These are phyloP conservation scores for Amphiprion ocellaris DNA, from an alignment of 2,113 vertebrate genomes.

Conservation along the genomic window DNA sequence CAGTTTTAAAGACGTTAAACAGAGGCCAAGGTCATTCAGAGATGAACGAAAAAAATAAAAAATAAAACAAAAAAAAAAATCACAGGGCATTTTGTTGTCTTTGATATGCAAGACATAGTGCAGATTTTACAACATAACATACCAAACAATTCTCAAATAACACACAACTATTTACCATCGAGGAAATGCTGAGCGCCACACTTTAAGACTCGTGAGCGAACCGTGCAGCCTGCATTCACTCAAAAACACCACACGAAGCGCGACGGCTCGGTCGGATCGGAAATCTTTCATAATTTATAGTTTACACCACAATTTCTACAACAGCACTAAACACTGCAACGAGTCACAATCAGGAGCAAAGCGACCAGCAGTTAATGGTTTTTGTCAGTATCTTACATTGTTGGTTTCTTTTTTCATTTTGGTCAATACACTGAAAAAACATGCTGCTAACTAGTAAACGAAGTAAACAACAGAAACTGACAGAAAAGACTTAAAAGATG, in stretches of 20 bases:
- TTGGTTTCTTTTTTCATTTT: slow-evolving; percentile 4
- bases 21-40: slow-evolving; percentile 65
- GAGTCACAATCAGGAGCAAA: slow-evolving; percentile 50
- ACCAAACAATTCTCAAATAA: slow-evolving; percentile 69
- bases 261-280: slow-evolving; percentile 2
- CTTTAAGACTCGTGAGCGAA: slow-evolving; percentile 54
- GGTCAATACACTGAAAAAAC: background rate
- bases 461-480: slow-evolving; percentile 1
- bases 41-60: slow-evolving; percentile 44
- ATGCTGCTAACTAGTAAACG: slow-evolving; percentile 23
- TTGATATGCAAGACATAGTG: slow-evolving; percentile 75
- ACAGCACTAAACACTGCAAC: slow-evolving; percentile 66
- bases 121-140: slow-evolving; percentile 77
- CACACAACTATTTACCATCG: slow-evolving; percentile 72
- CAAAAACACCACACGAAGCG: background rate
- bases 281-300: slow-evolving; percentile 71
- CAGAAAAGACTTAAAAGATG: background rate
- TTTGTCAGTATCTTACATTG: slow-evolving; percentile 30
- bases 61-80: slow-evolving; percentile 51
- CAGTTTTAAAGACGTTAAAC: slow-evolving; percentile 82
- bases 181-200: slow-evolving; percentile 50
- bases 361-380: slow-evolving; percentile 54
- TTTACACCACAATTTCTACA: slow-evolving; percentile 75
- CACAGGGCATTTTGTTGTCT: slow-evolving; percentile 73
- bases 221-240: slow-evolving; percentile 15